These are phyloP conservation scores for Procambarus clarkii DNA, from an alignment of 1,140 invertebrate genomes.

Conservation along the genomic window DNA sequence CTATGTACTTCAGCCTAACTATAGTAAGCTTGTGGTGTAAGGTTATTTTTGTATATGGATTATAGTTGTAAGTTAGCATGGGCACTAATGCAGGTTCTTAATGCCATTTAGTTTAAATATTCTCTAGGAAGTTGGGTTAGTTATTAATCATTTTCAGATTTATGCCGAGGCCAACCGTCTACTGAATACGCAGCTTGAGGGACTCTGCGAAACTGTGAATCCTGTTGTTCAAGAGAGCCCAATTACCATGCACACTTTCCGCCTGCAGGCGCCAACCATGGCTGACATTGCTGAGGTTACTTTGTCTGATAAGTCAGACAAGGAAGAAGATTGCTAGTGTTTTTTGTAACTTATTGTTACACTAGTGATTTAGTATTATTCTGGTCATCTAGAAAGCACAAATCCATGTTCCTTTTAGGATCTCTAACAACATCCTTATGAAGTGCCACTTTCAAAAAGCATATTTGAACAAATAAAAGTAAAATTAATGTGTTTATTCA, in stretches of 20 bases:
- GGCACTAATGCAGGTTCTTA: no score
- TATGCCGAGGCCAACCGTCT: slow-evolving; percentile 57
- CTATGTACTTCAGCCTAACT: no score
- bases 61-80: no score
- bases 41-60: no score
- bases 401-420: slow-evolving; percentile 25
- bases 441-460: background rate
- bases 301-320: slow-evolving; percentile 58
- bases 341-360: background rate
- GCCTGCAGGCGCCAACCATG: slow-evolving; percentile 53
- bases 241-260: slow-evolving; percentile 11
- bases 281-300: slow-evolving; percentile 58
- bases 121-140: no score
- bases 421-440: background rate
- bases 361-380: background rate
- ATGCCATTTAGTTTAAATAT: no score
- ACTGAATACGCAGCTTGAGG: slow-evolving; percentile 39
- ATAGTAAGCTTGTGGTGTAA: no score
- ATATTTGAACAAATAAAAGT: no score
- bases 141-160: slow-evolving; percentile 73
- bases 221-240: slow-evolving; percentile 2
- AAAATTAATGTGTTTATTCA: no score
- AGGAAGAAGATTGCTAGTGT: slow-evolving; percentile 50
- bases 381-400: slow-evolving; percentile 5
- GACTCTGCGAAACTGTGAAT: slow-evolving; percentile 47